phyloP scores from a whole-genome alignment of 2,888 invertebrate species.

The Xylocampa areola region DNA sequence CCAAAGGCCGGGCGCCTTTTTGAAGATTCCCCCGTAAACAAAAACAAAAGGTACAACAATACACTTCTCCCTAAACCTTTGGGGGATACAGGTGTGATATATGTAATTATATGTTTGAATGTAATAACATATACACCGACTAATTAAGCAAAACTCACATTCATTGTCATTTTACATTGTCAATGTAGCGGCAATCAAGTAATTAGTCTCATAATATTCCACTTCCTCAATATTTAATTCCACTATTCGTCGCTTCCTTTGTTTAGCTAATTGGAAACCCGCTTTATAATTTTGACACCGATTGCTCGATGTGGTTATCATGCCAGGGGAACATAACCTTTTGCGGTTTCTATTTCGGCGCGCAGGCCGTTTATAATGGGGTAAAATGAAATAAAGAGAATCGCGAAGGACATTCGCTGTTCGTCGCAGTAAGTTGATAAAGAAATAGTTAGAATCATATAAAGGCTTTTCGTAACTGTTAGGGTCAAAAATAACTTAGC shows the following conservation, averaged over 20 bases:
- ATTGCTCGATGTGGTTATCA: slow-evolving; percentile 50
- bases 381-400: slow-evolving; percentile 48
- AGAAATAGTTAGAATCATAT: slow-evolving; percentile 45
- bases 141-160: slow-evolving; percentile 21
- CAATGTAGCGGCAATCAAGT: background rate
- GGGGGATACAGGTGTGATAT: no score
- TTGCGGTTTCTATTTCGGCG: slow-evolving; percentile 54
- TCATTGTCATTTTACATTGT: slow-evolving; percentile 21
- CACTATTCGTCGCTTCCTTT: slow-evolving; percentile 44
- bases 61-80: no score
- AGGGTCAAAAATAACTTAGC: no score
- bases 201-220: slow-evolving; percentile 29
- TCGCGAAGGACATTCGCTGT: slow-evolving; percentile 39
- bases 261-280: slow-evolving; percentile 49
- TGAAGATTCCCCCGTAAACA: no score
- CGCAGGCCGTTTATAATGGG: slow-evolving; percentile 41
- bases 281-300: slow-evolving; percentile 51
- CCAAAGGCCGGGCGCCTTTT: no score
- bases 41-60: no score
- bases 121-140: background rate
- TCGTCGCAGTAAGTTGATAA: slow-evolving; percentile 46
- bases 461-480: no score
- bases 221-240: slow-evolving; percentile 38
- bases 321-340: slow-evolving; percentile 53
- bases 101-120: background rate